phyloP scores from a whole-genome alignment of 2,888 invertebrate genomes.

The Alviniconcha strummeri region DNA sequence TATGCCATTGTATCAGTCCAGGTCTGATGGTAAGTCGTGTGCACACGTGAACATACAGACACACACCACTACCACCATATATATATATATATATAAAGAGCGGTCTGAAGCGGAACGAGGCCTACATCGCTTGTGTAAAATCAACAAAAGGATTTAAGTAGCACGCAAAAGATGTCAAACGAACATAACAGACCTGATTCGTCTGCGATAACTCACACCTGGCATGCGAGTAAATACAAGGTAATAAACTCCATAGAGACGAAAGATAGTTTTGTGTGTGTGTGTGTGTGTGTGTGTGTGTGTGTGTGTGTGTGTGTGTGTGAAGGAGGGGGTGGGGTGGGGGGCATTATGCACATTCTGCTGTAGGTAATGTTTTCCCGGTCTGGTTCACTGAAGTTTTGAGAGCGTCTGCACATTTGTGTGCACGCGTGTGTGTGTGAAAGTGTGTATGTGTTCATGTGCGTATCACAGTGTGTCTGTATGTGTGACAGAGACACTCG shows the following conservation, averaged over 20 bases:
- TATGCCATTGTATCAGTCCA: too few relatives aligned
- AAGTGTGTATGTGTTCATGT: not conserved
- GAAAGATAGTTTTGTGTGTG: not conserved
- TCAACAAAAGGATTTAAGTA: too few relatives aligned
- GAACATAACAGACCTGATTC: not conserved
- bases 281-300: not conserved
- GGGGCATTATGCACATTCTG: not conserved
- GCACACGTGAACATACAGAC: too few relatives aligned
- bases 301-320: not conserved
- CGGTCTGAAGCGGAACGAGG: too few relatives aligned
- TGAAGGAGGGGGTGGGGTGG: not conserved
- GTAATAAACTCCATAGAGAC: too few relatives aligned
- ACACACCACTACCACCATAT: too few relatives aligned
- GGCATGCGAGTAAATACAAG: too few relatives aligned
- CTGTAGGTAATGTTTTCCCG: not conserved
- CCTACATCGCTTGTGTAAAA: too few relatives aligned
- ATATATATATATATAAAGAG: too few relatives aligned
- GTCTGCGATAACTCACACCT: not conserved
- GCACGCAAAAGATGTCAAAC: too few relatives aligned
- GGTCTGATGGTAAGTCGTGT: too few relatives aligned
- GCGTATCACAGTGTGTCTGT: slow-evolving; percentile 7
- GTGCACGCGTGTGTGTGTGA: not conserved
- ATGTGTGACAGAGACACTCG: not conserved
- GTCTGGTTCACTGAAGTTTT: not conserved
- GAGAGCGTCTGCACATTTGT: not conserved